Evolutionary conservation across 2,113 vertebrate species (phyloP).

Genomic region (Lophotis ruficrista): DNA sequence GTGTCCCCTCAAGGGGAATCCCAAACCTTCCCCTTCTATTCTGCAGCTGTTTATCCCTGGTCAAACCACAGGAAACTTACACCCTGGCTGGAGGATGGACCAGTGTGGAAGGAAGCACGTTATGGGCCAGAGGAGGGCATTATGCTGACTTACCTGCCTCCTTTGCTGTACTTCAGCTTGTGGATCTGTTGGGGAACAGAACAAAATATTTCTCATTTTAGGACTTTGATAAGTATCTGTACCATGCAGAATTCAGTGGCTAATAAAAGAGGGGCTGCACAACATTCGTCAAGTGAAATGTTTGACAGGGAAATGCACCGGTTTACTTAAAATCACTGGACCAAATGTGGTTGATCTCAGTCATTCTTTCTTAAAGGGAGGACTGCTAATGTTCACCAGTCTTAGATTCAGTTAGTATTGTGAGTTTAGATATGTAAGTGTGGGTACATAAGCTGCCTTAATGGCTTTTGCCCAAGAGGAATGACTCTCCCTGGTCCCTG

Average conservation of each 20-base stretch:
- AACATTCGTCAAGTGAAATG: neutral
- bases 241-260: fast-evolving
- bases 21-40: neutral
- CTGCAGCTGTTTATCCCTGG: neutral
- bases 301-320: neutral
- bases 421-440: neutral
- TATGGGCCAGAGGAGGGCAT: neutral
- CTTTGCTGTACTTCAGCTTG: neutral
- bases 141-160: neutral
- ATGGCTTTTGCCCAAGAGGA: neutral
- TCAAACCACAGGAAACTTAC: neutral
- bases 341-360: neutral
- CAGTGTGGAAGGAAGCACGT: neutral
- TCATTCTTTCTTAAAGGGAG: neutral
- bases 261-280: neutral
- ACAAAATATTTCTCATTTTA: neutral
- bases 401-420: neutral
- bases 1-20: neutral
- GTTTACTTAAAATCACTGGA: neutral
- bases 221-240: neutral
- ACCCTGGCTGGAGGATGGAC: neutral
- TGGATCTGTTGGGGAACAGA: neutral
- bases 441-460: neutral
- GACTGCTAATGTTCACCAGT: neutral
- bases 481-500: neutral